Evolutionary conservation across 2,113 vertebrate species (phyloP).

Genomic region (Dromiciops gliroides): DNA sequence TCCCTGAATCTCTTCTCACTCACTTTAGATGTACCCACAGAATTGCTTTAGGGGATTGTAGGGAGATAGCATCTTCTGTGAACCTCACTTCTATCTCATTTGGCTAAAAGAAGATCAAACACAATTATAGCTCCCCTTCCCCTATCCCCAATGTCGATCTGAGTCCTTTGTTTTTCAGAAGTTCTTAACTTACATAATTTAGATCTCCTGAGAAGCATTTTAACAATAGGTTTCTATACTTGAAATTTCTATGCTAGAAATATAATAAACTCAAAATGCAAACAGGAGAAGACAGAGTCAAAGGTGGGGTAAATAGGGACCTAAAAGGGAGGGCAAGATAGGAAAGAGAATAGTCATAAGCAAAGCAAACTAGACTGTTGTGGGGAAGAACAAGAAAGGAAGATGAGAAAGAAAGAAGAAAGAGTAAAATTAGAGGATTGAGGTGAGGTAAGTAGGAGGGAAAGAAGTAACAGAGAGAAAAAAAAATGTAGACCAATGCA

Average conservation of each 20-base stretch:
- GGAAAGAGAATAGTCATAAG: not conserved
- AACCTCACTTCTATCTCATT: not conserved
- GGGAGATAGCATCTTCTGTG: not conserved
- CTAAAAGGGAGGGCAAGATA: not conserved
- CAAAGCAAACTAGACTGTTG: not conserved
- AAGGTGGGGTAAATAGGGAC: not conserved
- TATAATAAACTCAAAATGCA: not conserved
- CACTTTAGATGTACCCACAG: not conserved
- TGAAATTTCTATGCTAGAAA: no score
- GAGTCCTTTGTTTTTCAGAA: no score
- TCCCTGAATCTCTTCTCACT: not conserved
- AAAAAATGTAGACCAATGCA: not conserved
- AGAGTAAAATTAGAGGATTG: not conserved
- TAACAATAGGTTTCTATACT: no score
- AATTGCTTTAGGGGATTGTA: not conserved
- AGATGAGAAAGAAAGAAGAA: not conserved
- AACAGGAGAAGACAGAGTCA: not conserved
- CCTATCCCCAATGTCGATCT: no score
- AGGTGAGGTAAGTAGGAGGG: not conserved
- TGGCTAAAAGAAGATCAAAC: not conserved
- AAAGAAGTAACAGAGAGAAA: not conserved
- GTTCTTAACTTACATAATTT: no score
- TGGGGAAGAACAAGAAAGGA: not conserved
- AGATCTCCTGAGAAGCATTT: no score
- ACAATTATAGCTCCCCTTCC: not conserved